Evolutionary conservation across 1,140 invertebrate species (phyloP).

Genomic region (Periplaneta americana): DNA sequence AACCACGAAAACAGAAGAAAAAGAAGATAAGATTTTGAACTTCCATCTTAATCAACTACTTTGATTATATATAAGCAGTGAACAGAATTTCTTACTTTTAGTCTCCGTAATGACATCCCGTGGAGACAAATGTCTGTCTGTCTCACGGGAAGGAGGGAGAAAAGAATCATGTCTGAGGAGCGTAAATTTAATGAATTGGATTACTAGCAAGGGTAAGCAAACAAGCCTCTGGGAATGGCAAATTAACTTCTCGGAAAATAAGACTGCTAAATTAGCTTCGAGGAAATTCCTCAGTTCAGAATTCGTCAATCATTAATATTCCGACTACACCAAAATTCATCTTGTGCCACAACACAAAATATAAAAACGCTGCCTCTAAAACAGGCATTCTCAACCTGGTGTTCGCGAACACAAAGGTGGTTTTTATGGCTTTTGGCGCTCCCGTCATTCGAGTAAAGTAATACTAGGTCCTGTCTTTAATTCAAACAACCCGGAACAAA

Average conservation of each 20-base stretch:
- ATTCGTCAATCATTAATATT: too few species aligned
- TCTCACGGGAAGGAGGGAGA: background rate
- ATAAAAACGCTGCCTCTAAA: too few species aligned
- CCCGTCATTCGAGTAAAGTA: too few species aligned
- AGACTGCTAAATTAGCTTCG: background rate
- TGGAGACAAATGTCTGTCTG: background rate
- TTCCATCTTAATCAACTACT: too few species aligned
- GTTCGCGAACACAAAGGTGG: too few species aligned
- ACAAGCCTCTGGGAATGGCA: background rate
- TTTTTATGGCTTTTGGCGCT: too few species aligned
- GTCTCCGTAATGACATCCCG: background rate
- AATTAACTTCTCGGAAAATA: background rate
- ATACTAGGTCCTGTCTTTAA: too few species aligned
- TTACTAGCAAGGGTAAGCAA: background rate
- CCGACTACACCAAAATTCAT: too few species aligned
- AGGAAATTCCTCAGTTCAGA: background rate
- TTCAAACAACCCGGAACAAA: too few species aligned
- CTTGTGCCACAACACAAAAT: background rate
- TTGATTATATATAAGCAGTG: background rate
- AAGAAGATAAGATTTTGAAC: too few species aligned
- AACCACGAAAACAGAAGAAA: too few species aligned
- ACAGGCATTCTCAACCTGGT: too few species aligned
- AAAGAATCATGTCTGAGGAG: background rate
- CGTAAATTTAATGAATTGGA: background rate
- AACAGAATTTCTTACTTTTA: background rate